phyloP scores from a whole-genome alignment of 2,888 invertebrate species.

The Leptarthrus brevirostris region DNA sequence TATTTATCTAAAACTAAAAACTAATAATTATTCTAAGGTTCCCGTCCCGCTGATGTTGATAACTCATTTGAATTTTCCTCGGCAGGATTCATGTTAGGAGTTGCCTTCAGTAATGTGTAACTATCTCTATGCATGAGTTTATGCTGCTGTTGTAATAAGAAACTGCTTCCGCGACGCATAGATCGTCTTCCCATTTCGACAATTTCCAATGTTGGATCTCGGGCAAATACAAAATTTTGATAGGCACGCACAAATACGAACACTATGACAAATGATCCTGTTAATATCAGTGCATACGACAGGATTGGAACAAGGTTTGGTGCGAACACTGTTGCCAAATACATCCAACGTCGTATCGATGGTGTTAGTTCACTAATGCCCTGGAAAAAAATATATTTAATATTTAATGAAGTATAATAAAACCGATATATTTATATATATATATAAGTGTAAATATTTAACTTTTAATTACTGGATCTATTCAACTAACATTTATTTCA shows the following conservation, averaged over 20 bases:
- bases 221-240: slow-evolving; percentile 77
- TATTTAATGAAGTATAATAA: too few relatives aligned
- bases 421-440: too few relatives aligned
- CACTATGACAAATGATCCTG: slow-evolving; percentile 75
- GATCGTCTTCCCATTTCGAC: slow-evolving; percentile 82
- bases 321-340: slow-evolving; percentile 81
- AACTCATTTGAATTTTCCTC: slow-evolving; percentile 22
- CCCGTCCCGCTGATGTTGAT: slow-evolving; percentile 38
- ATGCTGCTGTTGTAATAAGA: slow-evolving; percentile 65
- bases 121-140: slow-evolving; percentile 63
- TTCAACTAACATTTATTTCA: too few relatives aligned
- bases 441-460: too few relatives aligned
- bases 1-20: slow-evolving; percentile 22
- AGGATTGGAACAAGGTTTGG: slow-evolving; percentile 77
- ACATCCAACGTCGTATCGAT: slow-evolving; percentile 84
- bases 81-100: slow-evolving; percentile 54
- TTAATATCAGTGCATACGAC: slow-evolving; percentile 78
- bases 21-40: slow-evolving; percentile 11
- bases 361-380: slow-evolving; percentile 83
- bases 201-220: slow-evolving; percentile 76
- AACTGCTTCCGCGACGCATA: slow-evolving; percentile 72
- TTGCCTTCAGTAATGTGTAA: slow-evolving; percentile 62
- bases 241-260: slow-evolving; percentile 79
- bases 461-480: too few relatives aligned
- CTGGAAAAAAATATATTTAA: slow-evolving; percentile 62